Conservation (phyloP, 2,113 vertebrate genomes). For the Acrocephalus kingi region DNA sequence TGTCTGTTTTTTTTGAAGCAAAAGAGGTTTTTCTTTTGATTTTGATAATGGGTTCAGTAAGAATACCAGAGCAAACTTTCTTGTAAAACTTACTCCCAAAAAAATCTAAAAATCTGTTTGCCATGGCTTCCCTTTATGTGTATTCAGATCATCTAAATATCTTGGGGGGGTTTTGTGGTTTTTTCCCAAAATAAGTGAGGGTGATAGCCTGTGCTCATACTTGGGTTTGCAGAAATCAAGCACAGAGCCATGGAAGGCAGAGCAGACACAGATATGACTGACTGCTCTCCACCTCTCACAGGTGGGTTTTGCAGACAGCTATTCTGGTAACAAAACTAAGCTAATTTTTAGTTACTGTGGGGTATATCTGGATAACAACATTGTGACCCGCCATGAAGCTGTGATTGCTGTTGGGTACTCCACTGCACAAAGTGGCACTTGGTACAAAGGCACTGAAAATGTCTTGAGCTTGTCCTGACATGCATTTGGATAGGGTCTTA, state of each 20-base stretch:
- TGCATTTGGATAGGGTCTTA: not conserved
- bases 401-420: not conserved
- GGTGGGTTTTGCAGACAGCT: not conserved
- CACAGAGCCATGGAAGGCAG: not conserved
- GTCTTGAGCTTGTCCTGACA: not conserved
- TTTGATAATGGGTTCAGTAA: not conserved
- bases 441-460: not conserved
- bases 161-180: not conserved
- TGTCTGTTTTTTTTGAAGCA: not conserved
- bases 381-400: not conserved
- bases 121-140: not conserved
- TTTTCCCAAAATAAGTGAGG: not conserved
- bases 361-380: not conserved
- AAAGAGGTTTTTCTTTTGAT: not conserved
- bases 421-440: not conserved
- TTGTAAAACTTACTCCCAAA: not conserved
- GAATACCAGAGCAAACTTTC: not conserved
- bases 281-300: not conserved
- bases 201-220: not conserved
- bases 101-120: not conserved
- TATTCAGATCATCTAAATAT: not conserved
- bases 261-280: not conserved
- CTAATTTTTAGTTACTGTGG: not conserved
- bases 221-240: not conserved
- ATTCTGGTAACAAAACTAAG: not conserved